These are phyloP conservation scores for Lipotes vexillifer DNA, from an alignment of 2,113 vertebrate species.

Conservation along the genomic window DNA sequence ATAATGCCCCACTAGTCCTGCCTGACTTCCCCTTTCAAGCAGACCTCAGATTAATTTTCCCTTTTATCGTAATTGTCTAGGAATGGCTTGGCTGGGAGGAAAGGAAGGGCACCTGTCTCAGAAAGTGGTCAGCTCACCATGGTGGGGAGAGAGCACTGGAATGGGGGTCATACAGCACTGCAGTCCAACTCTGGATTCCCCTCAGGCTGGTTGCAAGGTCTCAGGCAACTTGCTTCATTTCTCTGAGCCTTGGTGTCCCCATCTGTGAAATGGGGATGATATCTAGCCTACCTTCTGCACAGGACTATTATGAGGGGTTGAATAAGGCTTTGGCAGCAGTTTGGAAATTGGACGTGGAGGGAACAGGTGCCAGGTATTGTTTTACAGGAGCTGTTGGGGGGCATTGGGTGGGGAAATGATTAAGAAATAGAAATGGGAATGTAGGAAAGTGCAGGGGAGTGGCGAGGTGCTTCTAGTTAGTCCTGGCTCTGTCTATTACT, in stretches of 20 bases:
- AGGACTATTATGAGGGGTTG: not conserved
- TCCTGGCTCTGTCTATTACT: not conserved
- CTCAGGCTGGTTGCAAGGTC: not conserved
- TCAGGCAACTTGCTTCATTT: not conserved
- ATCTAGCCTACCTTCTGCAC: not conserved
- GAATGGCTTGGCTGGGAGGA: not conserved
- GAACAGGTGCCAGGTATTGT: not conserved
- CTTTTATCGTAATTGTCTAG: not conserved
- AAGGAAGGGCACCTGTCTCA: not conserved
- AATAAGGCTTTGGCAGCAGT: not conserved
- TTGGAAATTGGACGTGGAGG: not conserved
- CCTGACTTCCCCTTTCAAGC: not conserved
- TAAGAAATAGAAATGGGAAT: not conserved
- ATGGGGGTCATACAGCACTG: not conserved
- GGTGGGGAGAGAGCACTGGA: not conserved
- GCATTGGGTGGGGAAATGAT: not conserved
- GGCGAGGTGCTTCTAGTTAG: not conserved
- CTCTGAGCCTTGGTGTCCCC: not conserved
- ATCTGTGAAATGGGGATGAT: not conserved
- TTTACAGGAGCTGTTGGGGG: not conserved
- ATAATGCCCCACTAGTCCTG: not conserved
- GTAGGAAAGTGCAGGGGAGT: not conserved
- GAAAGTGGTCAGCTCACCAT: not conserved
- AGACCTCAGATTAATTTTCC: not conserved
- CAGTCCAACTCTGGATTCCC: not conserved